phyloP scores from a whole-genome alignment of 2,888 invertebrate genomes.

The Brenthis hecate region DNA sequence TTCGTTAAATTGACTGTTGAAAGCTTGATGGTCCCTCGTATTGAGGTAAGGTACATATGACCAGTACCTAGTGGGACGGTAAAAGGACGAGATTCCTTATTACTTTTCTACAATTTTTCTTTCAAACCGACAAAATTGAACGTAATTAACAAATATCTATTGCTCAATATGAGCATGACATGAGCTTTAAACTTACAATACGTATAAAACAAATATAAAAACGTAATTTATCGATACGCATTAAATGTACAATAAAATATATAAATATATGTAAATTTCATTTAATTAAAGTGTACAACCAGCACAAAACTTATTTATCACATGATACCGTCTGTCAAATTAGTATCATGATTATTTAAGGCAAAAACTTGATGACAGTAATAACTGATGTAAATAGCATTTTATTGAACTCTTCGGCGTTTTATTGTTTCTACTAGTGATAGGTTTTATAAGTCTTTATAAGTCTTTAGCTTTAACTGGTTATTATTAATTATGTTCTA shows the following conservation, averaged over 20 bases:
- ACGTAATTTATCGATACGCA: too few relatives aligned
- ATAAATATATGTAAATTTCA: neutral
- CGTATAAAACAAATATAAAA: too few relatives aligned
- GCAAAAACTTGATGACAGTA: conserved; percentile 26
- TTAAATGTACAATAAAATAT: neutral
- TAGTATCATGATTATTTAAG: conserved; percentile 4
- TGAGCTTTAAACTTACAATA: too few relatives aligned
- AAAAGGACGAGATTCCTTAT: too few relatives aligned
- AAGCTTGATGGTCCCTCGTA: too few relatives aligned
- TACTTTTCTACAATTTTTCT: too few relatives aligned
- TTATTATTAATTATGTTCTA: neutral
- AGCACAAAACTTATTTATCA: neutral
- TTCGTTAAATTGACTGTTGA: too few relatives aligned
- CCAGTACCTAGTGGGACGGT: too few relatives aligned
- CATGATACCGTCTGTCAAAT: conserved; percentile 3
- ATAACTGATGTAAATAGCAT: conserved; percentile 25
- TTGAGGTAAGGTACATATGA: too few relatives aligned
- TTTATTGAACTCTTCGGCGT: conserved; percentile 21
- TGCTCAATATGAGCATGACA: too few relatives aligned
- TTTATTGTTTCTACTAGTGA: neutral
- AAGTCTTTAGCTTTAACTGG: neutral
- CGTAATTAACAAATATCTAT: too few relatives aligned
- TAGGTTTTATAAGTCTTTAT: neutral
- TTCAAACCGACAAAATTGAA: too few relatives aligned
- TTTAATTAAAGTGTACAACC: neutral